Base-by-base conservation (phyloP, 2,113 vertebrate species). In the Zootoca vivipara region DNA sequence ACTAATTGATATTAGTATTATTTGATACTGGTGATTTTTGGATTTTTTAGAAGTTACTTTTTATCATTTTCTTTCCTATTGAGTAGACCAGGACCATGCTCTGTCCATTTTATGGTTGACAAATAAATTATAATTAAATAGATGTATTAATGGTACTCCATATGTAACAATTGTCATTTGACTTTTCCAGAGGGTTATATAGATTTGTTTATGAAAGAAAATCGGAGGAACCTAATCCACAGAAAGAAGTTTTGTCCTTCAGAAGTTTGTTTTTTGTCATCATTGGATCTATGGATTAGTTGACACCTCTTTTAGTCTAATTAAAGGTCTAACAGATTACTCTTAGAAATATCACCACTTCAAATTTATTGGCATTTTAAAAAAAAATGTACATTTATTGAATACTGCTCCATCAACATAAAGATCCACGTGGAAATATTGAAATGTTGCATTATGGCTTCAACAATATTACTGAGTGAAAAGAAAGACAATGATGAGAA, bases 21-120 rank as follows among this genome's bases (percentile, higher is more conserved):
- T 97, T 97, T 97, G 95, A 97, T 97, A 97, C 95, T 96, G 95
- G 96, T 96, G 93, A 96, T 95, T 95, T 95, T 95, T 92, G 91
- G 95, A 95, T 94, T 96, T 94, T 96, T 97, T 94, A 96, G 97
- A 97, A 96, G 96, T 97, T 97, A 93, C 93, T 96, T 97, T 97
- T 96, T 96, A 96, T 96, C 92, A 96, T 96, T 94, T 97, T 95
- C 30, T 94, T 94, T 96, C 81, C 93, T 97, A 95, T 96, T 95
- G 93, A 96, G 89, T 97, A 97, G 95, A 95, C 91, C 96, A 96
- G 96, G 95, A 97, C 95, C 46, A 90, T 95, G 95, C 93, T 97
- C 96, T 97, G 96, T 97, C 96, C 96, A 96, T 97, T 97, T 97
- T 97, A 97, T 96, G 96, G 96, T 97, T 97, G 96, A 97, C 95